phyloP scores from a whole-genome alignment of 2,113 vertebrate genomes.

The Tragelaphus imberbis region DNA sequence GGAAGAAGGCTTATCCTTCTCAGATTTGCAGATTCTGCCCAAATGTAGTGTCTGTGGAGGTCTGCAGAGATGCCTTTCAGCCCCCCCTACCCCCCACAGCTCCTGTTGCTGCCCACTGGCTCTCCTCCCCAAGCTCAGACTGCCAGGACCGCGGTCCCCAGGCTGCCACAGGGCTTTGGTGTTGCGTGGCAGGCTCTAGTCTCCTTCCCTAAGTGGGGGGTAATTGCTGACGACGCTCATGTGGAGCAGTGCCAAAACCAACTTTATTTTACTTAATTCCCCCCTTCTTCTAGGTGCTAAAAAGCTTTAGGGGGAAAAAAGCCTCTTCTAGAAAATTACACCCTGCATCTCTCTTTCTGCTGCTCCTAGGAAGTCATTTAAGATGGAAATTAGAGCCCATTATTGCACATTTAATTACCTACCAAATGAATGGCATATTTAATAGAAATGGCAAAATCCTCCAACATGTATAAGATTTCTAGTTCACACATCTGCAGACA shows the following conservation, averaged over 20 bases:
- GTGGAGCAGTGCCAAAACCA: not conserved
- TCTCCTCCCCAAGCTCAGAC: not conserved
- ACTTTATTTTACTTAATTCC: conserved; percentile 10
- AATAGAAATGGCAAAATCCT: conserved; percentile 67
- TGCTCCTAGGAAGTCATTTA: conserved; percentile 61
- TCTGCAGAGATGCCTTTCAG: not conserved
- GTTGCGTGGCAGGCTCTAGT: not conserved
- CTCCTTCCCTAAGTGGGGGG: not conserved
- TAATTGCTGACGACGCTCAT: not conserved
- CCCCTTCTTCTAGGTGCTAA: not conserved
- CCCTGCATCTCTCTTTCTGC: conserved; percentile 38
- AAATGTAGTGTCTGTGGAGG: not conserved
- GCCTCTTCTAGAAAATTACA: conserved; percentile 53
- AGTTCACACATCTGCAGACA: conserved; percentile 44
- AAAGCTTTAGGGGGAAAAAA: not conserved
- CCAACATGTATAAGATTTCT: conserved; percentile 48
- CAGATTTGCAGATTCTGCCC: not conserved
- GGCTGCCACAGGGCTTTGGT: not conserved
- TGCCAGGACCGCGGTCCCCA: not conserved
- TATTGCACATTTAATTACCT: conserved; percentile 69
- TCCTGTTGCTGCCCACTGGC: not conserved
- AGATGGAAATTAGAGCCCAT: conserved; percentile 71
- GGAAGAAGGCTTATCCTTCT: not conserved
- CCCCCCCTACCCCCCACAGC: not conserved
- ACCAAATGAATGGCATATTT: conserved; percentile 66